Evolutionary conservation across 2,888 invertebrate genomes (phyloP), one percentile per base, ranked within the genome.

Genomic region (Muschampia plurimacula): DNA sequence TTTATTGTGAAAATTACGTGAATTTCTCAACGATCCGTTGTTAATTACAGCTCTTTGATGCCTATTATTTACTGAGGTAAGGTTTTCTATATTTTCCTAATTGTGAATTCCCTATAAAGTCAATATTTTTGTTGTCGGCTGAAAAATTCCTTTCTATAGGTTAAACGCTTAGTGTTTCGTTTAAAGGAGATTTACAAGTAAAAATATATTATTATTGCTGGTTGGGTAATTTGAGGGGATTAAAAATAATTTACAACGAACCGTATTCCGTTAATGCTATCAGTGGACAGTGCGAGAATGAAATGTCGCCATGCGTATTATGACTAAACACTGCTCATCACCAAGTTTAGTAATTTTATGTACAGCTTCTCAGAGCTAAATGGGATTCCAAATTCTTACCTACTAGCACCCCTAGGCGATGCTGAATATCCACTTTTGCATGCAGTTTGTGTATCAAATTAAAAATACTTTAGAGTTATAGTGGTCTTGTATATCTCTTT

Each of bases 61-160:
- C 91, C 89, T 93, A 89, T 87, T 88, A 87, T 86, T 88, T 89
- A 89, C 84, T 93, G 84, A 93, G 93, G 93, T 94, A 87, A 90
- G 93, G 83, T 76, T 74, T 78, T 76, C 0, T 68, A 62, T 22
- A 13, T 71, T 65, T 59, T 39, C 9, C 4, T 60, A 13, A 22
- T 28, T 9, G n/a, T 1, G 12, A 28, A 52, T 10, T 46, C 41
- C 5, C 67, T 22, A 39, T 55, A 57, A 60, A 67, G 57, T 28
- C 69, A 79, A 73, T 90, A 89, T 87, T 89, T 85, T 89, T 82
- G 72, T 84, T 86, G 88, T 92, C 92, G 92, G 91, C 90, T 83
- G 89, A 84, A 81, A 79, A 85, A 85, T 85, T 83, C 81, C 81
- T 80, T 84, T 82, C 84, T 85, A 87, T 86, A 93, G 93, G 93